Evolutionary conservation across 2,797 vertebrate genomes (phyloP), one percentile per base, ranked within the genome.

Genomic region (Rhadinocentrus ornatus): DNA sequence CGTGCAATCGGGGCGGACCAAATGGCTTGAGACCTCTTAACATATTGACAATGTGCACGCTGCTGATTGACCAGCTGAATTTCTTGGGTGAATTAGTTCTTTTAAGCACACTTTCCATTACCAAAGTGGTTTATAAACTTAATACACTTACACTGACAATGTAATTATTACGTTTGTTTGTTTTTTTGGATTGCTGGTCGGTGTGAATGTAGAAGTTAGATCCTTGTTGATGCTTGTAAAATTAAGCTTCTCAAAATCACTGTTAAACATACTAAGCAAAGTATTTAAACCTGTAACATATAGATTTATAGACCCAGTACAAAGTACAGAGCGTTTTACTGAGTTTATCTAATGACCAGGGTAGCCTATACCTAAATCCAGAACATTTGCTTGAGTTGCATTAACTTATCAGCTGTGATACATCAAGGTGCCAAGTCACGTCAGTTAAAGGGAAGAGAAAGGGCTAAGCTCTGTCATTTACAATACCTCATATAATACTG

Each of bases 1-100:
- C 55, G 35, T 67, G 32, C 16, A 7, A 15, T 83, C 8, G 55
- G 52, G 35, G 60, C 27, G 62, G 62, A 77, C 60, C 34, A 48
- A 73, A 79, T 71, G 54, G 44, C 0, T 5, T 24, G 27, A 75
- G 72, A 66, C 52, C 35, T 66, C 29, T 39, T 44, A 41, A 83
- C 68, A 41, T 57, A 44, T 46, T 60, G 39, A 57, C 10, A 3
- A 11, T 50, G 32, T 39, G 20, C 46, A 56, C 20, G 48, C 34
- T 31, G 39, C 8, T 31, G 24, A 29, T 35, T 46, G 55, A 66
- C 22, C 44, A 13, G 31, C 48, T 11, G 16, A 22, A 32, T 55
- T 34, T 18, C 13, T 6, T 1, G 0, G 34, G 18, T 65, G 16
- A 39, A 66, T 37, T 32, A 52, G 48, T 35, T 12, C 12, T 10